These are phyloP conservation scores for Siphamia tubifer DNA, from an alignment of 2,113 vertebrate genomes.

Conservation along the genomic window DNA sequence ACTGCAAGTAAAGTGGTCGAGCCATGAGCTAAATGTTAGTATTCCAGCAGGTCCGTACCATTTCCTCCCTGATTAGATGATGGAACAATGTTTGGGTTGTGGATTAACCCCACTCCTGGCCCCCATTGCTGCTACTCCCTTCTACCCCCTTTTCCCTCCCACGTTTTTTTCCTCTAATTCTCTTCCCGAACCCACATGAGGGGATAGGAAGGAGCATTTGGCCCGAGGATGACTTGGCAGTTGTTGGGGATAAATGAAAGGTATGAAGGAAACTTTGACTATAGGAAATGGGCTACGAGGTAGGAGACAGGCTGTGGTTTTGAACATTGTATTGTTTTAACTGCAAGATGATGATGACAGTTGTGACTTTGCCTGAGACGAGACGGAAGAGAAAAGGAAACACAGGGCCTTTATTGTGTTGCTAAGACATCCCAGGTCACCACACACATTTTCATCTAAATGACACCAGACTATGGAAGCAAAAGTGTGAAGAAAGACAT, in stretches of 20 bases:
- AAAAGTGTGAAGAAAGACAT: not conserved
- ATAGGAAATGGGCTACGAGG: not conserved
- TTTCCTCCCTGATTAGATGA: conserved; percentile 64
- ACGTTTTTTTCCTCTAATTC: conserved; percentile 2
- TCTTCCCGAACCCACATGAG: not conserved
- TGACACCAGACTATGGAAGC: not conserved
- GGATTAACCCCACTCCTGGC: conserved; percentile 58
- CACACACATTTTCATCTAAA: not conserved
- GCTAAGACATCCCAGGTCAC: not conserved
- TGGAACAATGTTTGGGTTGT: conserved; percentile 66
- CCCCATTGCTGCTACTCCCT: conserved; percentile 28
- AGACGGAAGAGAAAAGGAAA: conserved; percentile 1
- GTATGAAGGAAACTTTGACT: not conserved
- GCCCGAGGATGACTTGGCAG: not conserved
- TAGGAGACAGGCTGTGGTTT: not conserved
- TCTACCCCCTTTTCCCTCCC: conserved; percentile 19
- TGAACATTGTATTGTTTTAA: conserved; percentile 12
- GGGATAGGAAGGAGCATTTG: conserved; percentile 4
- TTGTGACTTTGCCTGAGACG: conserved; percentile 2
- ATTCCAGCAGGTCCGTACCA: conserved; percentile 51
- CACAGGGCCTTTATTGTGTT: conserved; percentile 24
- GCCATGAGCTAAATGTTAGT: conserved; percentile 62
- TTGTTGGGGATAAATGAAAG: not conserved
- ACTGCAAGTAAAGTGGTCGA: conserved; percentile 34
- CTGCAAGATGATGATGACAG: conserved; percentile 27